phyloP scores from a whole-genome alignment of 2,797 vertebrate genomes.

The Morus bassanus region DNA sequence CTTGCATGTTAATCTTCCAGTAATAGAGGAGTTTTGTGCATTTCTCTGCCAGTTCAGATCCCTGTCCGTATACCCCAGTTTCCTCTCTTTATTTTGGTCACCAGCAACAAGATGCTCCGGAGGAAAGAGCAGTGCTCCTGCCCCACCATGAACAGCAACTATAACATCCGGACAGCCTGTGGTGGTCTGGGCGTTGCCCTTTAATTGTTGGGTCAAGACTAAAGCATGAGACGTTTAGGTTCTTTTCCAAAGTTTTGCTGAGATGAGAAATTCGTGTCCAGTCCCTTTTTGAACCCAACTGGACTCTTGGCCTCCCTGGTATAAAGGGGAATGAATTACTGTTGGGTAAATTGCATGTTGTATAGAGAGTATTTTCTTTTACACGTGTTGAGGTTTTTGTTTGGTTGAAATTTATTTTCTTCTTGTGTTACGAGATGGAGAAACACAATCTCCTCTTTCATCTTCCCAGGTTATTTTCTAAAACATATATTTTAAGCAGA shows the following conservation, averaged over 20 bases:
- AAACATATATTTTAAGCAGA: neutral
- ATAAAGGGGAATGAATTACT: neutral
- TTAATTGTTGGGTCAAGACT: neutral
- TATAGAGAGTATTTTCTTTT: neutral
- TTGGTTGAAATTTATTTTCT: neutral
- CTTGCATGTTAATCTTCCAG: neutral
- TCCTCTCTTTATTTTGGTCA: constrained; percentile 4
- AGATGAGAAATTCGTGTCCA: neutral
- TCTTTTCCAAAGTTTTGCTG: neutral
- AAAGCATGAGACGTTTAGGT: neutral
- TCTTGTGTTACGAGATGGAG: neutral
- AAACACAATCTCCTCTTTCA: neutral
- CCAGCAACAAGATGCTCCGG: neutral
- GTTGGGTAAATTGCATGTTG: neutral
- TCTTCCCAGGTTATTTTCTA: neutral
- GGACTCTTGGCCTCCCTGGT: neutral
- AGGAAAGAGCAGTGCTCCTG: neutral
- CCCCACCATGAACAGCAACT: neutral
- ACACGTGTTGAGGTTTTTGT: neutral
- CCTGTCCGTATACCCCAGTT: neutral
- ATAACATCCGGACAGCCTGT: neutral
- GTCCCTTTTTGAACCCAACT: neutral
- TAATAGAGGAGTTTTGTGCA: neutral
- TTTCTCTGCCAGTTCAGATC: constrained; percentile 9
- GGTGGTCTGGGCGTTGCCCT: neutral